phyloP scores from a whole-genome alignment of 2,888 invertebrate species.

The Drepana falcataria region DNA sequence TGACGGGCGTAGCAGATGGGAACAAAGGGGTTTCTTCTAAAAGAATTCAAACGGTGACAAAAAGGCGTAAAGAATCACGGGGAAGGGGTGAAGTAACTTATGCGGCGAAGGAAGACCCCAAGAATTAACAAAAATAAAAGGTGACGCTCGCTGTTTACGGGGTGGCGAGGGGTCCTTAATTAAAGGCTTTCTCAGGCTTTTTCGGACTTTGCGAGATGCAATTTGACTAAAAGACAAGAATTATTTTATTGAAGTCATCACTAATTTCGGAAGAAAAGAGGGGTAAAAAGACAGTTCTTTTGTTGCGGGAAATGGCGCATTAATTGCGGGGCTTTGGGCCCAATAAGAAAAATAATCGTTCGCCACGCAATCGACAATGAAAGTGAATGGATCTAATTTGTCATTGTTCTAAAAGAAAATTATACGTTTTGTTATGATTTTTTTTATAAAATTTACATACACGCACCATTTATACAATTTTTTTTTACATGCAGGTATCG shows the following conservation, averaged over 20 bases:
- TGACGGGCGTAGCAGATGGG: slow-evolving; percentile 78
- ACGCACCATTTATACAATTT: too few species aligned
- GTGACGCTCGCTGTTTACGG: slow-evolving; percentile 75
- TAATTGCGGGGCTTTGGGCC: slow-evolving; percentile 68
- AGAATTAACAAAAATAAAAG: slow-evolving; percentile 79
- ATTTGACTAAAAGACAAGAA: slow-evolving; percentile 79
- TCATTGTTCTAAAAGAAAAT: slow-evolving; percentile 5
- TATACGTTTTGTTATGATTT: not conserved
- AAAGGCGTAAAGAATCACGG: slow-evolving; percentile 77
- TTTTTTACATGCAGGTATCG: too few species aligned
- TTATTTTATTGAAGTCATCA: slow-evolving; percentile 80
- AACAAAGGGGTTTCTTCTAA: slow-evolving; percentile 69
- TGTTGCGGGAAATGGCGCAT: slow-evolving; percentile 71
- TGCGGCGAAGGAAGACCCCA: slow-evolving; percentile 74
- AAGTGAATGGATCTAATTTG: slow-evolving; percentile 25
- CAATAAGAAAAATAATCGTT: slow-evolving; percentile 48
- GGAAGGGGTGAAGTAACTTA: slow-evolving; percentile 73
- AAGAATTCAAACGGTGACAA: slow-evolving; percentile 78
- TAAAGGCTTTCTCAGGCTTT: slow-evolving; percentile 78
- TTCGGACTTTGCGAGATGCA: slow-evolving; percentile 77
- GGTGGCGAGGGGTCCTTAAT: slow-evolving; percentile 71
- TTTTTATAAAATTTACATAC: not conserved
- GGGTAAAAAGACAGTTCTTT: slow-evolving; percentile 45
- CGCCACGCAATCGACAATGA: slow-evolving; percentile 39
- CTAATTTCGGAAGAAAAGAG: slow-evolving; percentile 70